Evolutionary conservation across 1,140 invertebrate species (phyloP).

Genomic region (Ceratina calcarata): DNA sequence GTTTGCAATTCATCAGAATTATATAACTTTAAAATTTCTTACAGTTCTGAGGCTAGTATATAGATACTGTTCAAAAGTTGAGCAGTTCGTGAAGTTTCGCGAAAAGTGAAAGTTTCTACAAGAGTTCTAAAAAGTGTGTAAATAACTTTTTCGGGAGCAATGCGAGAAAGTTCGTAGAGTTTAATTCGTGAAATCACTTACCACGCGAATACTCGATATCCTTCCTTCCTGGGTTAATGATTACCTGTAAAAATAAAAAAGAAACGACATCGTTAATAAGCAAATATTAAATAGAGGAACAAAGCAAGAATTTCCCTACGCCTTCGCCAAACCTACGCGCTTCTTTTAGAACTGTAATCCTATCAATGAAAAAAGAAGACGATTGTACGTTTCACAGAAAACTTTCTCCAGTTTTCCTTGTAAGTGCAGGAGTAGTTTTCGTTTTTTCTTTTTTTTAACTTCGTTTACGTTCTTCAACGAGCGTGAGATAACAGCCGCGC

Average conservation of each 20-base stretch:
- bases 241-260: background rate
- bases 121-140: no score
- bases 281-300: background rate
- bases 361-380: background rate
- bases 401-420: background rate
- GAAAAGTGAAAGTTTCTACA: background rate
- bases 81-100: no score
- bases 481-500: background rate
- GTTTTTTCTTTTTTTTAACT: background rate
- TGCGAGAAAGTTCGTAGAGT: no score
- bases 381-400: background rate
- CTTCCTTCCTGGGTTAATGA: background rate
- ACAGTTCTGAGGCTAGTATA: no score
- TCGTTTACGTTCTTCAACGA: background rate
- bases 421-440: background rate
- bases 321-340: background rate
- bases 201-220: background rate
- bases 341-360: background rate
- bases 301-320: background rate
- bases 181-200: background rate
- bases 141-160: no score
- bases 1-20: no score
- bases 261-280: background rate
- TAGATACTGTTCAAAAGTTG: no score
- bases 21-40: no score